Evolutionary conservation across 1,140 invertebrate genomes (phyloP).

Genomic region (Phymorhynchus buccinoides): DNA sequence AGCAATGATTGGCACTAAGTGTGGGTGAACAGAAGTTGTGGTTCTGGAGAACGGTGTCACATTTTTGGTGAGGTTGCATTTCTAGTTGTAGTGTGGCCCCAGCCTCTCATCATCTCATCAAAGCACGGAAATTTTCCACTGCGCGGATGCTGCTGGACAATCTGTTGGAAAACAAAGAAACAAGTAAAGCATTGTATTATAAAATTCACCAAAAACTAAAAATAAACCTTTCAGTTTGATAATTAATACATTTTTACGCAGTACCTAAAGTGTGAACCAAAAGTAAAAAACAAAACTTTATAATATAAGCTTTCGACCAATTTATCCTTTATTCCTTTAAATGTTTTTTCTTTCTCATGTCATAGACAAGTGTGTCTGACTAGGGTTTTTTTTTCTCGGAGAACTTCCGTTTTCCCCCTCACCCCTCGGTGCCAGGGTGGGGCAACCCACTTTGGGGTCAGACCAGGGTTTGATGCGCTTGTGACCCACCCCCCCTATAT

Average conservation of each 20-base stretch:
- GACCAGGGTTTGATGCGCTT: too few relatives aligned
- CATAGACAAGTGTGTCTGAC: too few relatives aligned
- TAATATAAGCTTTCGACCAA: too few relatives aligned
- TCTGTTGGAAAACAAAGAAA: slow-evolving; percentile 53
- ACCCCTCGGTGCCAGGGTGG: too few relatives aligned
- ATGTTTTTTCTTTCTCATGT: too few relatives aligned
- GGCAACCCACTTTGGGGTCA: too few relatives aligned
- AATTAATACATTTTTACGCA: background rate
- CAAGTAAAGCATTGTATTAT: background rate
- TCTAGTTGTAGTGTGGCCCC: background rate
- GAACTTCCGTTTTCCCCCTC: too few relatives aligned
- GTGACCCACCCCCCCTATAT: too few relatives aligned
- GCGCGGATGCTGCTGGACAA: slow-evolving; percentile 72
- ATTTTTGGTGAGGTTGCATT: background rate
- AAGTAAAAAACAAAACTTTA: too few relatives aligned
- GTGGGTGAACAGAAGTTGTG: background rate
- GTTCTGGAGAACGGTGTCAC: background rate
- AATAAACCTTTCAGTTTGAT: background rate
- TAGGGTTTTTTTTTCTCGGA: too few relatives aligned
- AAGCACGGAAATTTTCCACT: slow-evolving; percentile 68
- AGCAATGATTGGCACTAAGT: background rate
- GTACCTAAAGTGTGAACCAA: too few relatives aligned
- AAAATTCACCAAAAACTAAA: background rate
- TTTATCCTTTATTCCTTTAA: too few relatives aligned
- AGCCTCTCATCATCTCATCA: slow-evolving; percentile 53